phyloP scores from a whole-genome alignment of 2,797 vertebrate species.

The Cryptoprocta ferox region DNA sequence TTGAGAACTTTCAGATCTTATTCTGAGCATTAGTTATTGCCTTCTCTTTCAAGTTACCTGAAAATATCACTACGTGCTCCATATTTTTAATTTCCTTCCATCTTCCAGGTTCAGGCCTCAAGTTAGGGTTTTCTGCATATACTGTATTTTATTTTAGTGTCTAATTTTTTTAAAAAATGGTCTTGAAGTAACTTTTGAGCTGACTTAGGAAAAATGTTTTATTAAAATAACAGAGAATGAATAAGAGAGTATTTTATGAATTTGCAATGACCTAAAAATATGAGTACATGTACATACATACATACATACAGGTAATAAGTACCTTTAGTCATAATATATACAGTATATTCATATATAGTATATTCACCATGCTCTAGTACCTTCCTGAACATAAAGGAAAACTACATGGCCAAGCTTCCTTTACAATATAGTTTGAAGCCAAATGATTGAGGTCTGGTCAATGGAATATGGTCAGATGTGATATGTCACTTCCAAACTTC shows the following conservation, averaged over 20 bases:
- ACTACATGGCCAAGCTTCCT: not conserved
- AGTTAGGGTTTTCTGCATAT: not conserved
- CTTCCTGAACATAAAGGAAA: not conserved
- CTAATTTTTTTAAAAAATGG: not conserved
- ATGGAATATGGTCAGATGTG: not conserved
- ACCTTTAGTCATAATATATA: too few species aligned
- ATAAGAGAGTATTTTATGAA: not conserved
- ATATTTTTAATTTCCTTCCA: not conserved
- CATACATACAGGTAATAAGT: too few species aligned
- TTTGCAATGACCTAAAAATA: not conserved
- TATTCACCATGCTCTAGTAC: not conserved
- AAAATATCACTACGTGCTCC: not conserved
- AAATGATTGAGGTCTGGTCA: not conserved
- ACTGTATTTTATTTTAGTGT: not conserved
- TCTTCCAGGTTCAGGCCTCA: not conserved
- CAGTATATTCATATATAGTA: too few species aligned
- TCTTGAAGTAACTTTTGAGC: not conserved
- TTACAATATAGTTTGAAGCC: not conserved
- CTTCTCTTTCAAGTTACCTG: not conserved
- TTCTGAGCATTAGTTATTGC: not conserved
- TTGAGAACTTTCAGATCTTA: not conserved
- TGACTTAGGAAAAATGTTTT: not conserved
- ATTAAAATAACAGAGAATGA: not conserved
- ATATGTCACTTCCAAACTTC: not conserved
- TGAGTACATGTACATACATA: too few species aligned